Evolutionary conservation across 1,140 invertebrate species (phyloP), one percentile per base, ranked within the genome.

Genomic region (Drosophila persimilis): DNA sequence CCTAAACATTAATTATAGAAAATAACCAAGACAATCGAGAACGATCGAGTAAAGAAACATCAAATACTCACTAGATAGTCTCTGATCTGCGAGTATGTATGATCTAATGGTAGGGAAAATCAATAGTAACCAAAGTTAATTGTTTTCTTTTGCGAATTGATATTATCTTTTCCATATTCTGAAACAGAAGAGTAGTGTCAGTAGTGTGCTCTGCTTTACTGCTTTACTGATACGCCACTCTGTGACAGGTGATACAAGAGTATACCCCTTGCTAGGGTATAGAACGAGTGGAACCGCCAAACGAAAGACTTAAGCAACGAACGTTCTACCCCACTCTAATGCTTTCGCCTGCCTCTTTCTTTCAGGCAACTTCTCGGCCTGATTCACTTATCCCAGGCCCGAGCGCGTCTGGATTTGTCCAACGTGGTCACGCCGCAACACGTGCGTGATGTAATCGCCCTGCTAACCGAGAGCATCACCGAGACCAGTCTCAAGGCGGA

Each of bases 301-400:
- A 29, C 65, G 39, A 71, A 71, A 71, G 73, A 77, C 66, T 77
- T 24, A 39, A 35, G 46, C 31, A 58, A 60, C 74, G 39, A 77
- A 77, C 74, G 41, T 53, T 44, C 11, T 63, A 41, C 20, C 11
- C 9, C 2, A 8, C 2, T 35, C 5, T 39, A 22, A n/a, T 7
- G 24, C 2, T n/a, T 22, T 44, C 3, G 17, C 44, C 11, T n/a
- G 9, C 15, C 22, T 47, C 48, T 47, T 66, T 47, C 20, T 60
- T 61, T 15, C 17, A 86, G 83, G 1, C 83, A 86, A 56, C 51
- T 86, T 45, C 53, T 79, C 3, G 97, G 97, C 6, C 93, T 99
- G 48, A 96, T 98, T 41, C 92, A 97, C 85, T 92, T 99, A 2
- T 96, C 97, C 11, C 95, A 98, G 95, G 97, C 97, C 20, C 92